Evolutionary conservation across 2,888 invertebrate genomes (phyloP).

Genomic region (Cylindroiulus punctatus): DNA sequence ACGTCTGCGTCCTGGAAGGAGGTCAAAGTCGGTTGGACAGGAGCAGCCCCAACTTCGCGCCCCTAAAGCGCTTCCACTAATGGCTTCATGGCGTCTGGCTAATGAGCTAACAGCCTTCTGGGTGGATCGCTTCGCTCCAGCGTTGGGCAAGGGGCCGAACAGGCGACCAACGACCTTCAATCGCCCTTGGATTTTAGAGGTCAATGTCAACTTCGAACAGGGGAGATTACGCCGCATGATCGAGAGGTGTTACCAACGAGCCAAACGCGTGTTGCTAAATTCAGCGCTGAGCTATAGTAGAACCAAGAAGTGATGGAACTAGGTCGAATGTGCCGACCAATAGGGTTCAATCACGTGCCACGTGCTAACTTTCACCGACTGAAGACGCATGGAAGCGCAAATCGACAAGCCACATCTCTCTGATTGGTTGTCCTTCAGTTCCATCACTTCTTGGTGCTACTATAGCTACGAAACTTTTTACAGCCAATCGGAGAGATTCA

Average conservation of each 20-base stretch:
- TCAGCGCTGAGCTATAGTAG: too few species aligned
- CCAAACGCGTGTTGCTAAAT: too few species aligned
- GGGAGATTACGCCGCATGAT: neutral
- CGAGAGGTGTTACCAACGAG: neutral
- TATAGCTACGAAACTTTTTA: too few species aligned
- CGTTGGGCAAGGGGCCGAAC: neutral
- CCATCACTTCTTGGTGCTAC: too few species aligned
- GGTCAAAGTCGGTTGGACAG: conserved; percentile 20
- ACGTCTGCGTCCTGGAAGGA: neutral
- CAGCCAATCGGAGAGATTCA: too few species aligned
- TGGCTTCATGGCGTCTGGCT: conserved; percentile 31
- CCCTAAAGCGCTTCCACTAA: conserved; percentile 31
- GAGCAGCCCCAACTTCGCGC: conserved; percentile 35
- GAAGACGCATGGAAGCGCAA: too few species aligned
- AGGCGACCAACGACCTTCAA: neutral
- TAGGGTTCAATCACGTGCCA: too few species aligned
- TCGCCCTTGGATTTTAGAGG: neutral
- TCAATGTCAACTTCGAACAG: neutral
- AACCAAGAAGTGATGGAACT: too few species aligned
- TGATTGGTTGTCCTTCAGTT: too few species aligned
- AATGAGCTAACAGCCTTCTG: conserved; percentile 47
- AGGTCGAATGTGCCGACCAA: too few species aligned
- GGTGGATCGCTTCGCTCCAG: neutral
- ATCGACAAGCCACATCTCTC: too few species aligned
- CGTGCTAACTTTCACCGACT: too few species aligned